Evolutionary conservation across 1,140 invertebrate species (phyloP), one percentile per base, ranked within the genome.

Genomic region (Neodiprion pinetum): DNA sequence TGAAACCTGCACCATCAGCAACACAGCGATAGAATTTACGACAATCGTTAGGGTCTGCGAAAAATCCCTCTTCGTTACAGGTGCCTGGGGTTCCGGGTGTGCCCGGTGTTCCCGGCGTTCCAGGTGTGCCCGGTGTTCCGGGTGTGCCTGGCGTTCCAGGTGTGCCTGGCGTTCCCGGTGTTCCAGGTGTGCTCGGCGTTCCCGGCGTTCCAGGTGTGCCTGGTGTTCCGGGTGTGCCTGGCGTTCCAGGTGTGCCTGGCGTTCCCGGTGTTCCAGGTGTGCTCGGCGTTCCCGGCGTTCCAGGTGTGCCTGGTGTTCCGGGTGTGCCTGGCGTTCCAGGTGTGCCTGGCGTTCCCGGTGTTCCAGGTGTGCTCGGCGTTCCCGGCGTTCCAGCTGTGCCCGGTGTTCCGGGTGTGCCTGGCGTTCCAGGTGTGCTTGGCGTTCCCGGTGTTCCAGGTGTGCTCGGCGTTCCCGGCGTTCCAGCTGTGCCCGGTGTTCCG

Each of bases 11-110:
- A 73, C 89, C 84, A 70, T 80, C 70, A 40, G 90, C 90, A 3
- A 93, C 91, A 81, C 93, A 94, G 72, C 93, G 88, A 80, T 93
- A 93, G 80, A 94, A 94, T 80, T 91, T 92, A 71, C 89, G 87
- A 78, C 93, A 94, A 77, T 94, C 88, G 21, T 88, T 87, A 50
- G 86, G 80, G 79, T 93, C 89, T 9, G 89, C 88, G 75, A 91
- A 85, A 80, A 93, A 94, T 53, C 90, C 90, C 81, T 90, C 90
- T 76, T 61, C 53, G 53, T n/a, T 12, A 61, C 81, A 83, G 72
- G 7, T 75, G 12, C 7, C 14, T 17, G 69, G 69, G 17, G 48
- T 49, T 67, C 89, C 72, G 17, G 69, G 48, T 48, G 48, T 67
- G 70, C 14, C 4, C 49, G 12, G 21, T 74, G 17, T n/a, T 48